Conservation (phyloP, 2,888 invertebrate species). For the Tenthredo notha region DNA sequence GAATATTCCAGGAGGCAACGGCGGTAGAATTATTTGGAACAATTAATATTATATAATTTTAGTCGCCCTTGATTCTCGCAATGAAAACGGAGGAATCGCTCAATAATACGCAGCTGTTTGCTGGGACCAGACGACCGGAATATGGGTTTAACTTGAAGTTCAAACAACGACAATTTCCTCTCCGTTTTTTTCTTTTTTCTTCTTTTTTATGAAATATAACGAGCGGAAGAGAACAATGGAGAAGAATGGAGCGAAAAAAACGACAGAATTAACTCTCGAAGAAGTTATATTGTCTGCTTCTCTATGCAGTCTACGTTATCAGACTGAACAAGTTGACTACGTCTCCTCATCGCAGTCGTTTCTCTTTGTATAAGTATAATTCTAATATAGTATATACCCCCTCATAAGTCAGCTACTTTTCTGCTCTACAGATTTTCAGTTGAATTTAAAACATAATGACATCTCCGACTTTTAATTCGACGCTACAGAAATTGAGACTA, state of each 20-base stretch:
- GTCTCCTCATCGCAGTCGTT: not conserved
- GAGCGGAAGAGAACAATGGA: conserved; percentile 1
- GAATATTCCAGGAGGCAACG: not conserved
- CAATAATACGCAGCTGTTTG: not conserved
- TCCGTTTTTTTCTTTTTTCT: not conserved
- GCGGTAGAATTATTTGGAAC: conserved; percentile 16
- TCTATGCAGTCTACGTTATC: not conserved
- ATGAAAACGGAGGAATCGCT: not conserved
- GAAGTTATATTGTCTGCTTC: conserved; percentile 15
- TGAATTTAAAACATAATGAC: not conserved
- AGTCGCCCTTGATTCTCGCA: not conserved
- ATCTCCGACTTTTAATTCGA: not conserved
- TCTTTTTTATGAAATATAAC: not conserved
- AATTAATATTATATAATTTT: not conserved
- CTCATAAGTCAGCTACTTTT: not conserved
- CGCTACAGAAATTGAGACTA: not conserved
- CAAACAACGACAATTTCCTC: not conserved
- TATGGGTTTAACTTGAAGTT: not conserved
- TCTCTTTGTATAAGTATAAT: not conserved
- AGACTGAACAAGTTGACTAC: not conserved
- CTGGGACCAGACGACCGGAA: not conserved
- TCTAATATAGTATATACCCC: not conserved
- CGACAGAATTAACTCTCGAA: not conserved
- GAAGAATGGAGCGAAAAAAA: conserved; percentile 5
- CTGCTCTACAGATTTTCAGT: not conserved